Conservation (phyloP, 1,140 invertebrate species). For the Trichogramma pretiosum region DNA sequence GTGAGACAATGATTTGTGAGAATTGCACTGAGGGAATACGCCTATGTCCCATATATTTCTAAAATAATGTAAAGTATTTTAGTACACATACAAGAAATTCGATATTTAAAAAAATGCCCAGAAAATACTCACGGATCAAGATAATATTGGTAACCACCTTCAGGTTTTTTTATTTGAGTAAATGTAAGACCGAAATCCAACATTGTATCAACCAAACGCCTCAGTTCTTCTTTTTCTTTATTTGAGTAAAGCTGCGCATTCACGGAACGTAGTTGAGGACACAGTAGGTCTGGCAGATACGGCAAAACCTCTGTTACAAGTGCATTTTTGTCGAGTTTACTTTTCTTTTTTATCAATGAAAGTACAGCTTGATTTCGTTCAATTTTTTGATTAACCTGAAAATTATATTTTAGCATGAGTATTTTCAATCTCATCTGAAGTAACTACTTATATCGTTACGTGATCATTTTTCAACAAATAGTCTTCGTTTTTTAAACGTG, state of each 20-base stretch:
- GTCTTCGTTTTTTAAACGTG: no score
- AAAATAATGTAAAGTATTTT: conserved; percentile 12
- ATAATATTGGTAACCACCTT: conserved; percentile 72
- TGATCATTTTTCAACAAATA: no score
- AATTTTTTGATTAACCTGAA: conserved; percentile 51
- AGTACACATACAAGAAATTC: neutral
- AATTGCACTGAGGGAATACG: conserved; percentile 34
- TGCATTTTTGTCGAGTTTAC: conserved; percentile 50
- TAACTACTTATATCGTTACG: no score
- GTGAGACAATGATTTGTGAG: conserved; percentile 47
- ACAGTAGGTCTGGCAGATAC: conserved; percentile 63
- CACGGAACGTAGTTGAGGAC: conserved; percentile 69
- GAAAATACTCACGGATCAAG: conserved; percentile 67
- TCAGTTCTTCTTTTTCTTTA: conserved; percentile 64
- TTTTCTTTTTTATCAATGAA: conserved; percentile 47
- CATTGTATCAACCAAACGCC: conserved; percentile 72
- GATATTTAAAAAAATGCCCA: neutral
- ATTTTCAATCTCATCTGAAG: no score
- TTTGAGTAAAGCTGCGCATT: conserved; percentile 63
- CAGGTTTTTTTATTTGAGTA: conserved; percentile 64
- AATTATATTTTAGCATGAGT: no score
- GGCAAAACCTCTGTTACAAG: conserved; percentile 67
- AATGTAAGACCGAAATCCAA: conserved; percentile 83
- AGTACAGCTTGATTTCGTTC: conserved; percentile 51
- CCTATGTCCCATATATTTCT: conserved; percentile 44